Base-by-base conservation (phyloP, 2,797 vertebrate species). In the Sparidentex hasta region DNA sequence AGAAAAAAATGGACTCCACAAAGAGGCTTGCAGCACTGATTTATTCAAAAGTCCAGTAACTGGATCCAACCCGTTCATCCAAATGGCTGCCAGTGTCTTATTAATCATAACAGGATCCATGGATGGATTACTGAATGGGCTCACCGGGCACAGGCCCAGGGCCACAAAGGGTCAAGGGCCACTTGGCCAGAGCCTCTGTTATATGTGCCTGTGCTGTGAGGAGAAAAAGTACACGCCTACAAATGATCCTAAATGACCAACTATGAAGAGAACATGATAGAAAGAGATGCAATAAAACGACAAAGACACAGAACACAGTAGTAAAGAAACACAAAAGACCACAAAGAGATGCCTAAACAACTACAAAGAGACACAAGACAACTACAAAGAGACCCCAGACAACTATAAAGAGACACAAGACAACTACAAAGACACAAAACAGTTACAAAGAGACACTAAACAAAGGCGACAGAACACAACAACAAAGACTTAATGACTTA, bases 11-110 rank as follows among this genome's bases (percentile, higher is more conserved):
- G 29, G 47, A 52, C n/a, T 61, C 59, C 46, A 69, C 48, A 48
- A 79, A 82, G 74, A 81, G 51, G 38, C 67, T 71, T 25, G 77
- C 27, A 80, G 63, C 18, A 38, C 23, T 67, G 58, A 78, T 85
- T 76, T 23, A 74, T 70, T 47, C 50, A 74, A 43, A 46, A 41
- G 27, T 38, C 4, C 43, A 55, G 25, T 58, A 55, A 73, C 52
- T 76, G 65, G 52, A 62, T 58, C 61, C 46, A 46, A 23, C 25
- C 44, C 38, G n/a, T 0, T 3, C 44, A 67, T 81, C 50, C 51
- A 57, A 82, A 73, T 5, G 13, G 66, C 51, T 51, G 54, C 47
- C 43, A 27, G 25, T 80, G 52, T 72, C 17, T 77, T 71, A 54
- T 79, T 57, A 48, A 75, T 65, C 72, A 68, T n/a, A 56, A 65